Conservation (phyloP, 2,797 vertebrate species). For the Sylvilagus floridanus region DNA sequence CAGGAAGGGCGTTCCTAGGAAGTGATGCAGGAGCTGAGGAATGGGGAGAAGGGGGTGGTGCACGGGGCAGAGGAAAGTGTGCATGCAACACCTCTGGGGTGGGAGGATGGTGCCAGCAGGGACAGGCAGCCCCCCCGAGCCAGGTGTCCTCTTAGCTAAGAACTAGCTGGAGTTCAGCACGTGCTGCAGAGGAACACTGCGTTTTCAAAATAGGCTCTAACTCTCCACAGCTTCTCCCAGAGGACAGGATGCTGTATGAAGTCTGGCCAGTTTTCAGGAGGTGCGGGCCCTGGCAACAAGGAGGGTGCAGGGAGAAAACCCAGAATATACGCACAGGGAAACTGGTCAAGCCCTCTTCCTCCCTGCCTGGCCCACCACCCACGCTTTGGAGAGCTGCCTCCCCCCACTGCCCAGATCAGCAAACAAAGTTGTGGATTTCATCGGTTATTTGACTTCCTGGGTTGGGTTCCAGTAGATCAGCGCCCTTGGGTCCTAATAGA, state of each 20-base stretch:
- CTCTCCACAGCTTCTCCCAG: not conserved
- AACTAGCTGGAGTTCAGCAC: not conserved
- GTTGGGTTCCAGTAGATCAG: not conserved
- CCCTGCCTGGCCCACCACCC: not conserved
- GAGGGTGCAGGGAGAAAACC: not conserved
- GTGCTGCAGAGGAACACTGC: not conserved
- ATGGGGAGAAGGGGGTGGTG: not conserved
- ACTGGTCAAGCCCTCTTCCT: not conserved
- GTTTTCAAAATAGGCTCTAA: not conserved
- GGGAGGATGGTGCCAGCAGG: not conserved
- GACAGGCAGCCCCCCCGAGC: not conserved
- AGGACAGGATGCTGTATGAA: not conserved
- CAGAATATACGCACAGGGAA: too few species aligned
- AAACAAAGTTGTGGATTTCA: fast-evolving
- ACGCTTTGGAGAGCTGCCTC: not conserved
- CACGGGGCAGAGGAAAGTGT: not conserved
- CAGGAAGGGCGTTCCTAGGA: not conserved
- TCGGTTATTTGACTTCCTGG: too few species aligned
- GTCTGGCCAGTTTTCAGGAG: not conserved
- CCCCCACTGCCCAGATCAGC: not conserved
- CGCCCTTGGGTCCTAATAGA: not conserved
- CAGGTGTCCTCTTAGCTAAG: not conserved
- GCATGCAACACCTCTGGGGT: not conserved
- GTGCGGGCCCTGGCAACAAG: not conserved
- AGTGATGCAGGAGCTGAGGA: not conserved